Base-by-base conservation (phyloP, 2,797 vertebrate species). In the Chelonia mydas region DNA sequence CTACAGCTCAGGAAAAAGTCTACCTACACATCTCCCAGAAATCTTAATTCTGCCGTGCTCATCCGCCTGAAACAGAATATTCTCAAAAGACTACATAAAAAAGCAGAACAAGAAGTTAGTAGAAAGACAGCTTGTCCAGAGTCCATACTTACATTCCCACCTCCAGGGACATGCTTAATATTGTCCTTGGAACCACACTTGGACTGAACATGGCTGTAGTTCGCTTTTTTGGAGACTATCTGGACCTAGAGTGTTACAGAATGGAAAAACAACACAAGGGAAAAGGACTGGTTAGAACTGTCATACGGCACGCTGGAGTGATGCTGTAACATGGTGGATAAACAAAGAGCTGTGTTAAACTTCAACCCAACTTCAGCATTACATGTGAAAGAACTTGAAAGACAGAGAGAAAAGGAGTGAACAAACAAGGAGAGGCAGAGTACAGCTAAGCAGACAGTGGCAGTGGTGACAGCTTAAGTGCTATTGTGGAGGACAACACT, bases 211-310 rank as follows among this genome's bases (percentile, higher is more conserved):
- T 99, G 99, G 99, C 99, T 99, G 99, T 99, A 99, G 99, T 99
- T 99, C 98, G 99, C 98, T 98, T 99, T 99, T 99, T 99, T 99
- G 99, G 99, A 99, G 98, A 99, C 98, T 99, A 99, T 99, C 98
- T 99, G 99, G 99, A 99, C 99, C 99, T 99, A 98, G 99, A 98
- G 98, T 72, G 98, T 99, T 97, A 98, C 97, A 99, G 98, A 98
- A 98, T 6, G 98, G 97, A 97, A 96, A 95, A 98, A 98, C 95
- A 96, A 98, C 98, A 98, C 99, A 99, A 98, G 97, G 98, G 98
- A 98, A 98, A 94, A 98, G 98, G 97, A 94, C 91, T 96, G 97
- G 98, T 98, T 98, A 98, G 98, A 98, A 95, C 6, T 27, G 92
- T 96, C 96, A 93, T 59, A 79, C 3, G 84, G 92, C 94, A 96